Evolutionary conservation across 2,797 vertebrate species (phyloP).

Genomic region (Helicolenus hilgendorfi): DNA sequence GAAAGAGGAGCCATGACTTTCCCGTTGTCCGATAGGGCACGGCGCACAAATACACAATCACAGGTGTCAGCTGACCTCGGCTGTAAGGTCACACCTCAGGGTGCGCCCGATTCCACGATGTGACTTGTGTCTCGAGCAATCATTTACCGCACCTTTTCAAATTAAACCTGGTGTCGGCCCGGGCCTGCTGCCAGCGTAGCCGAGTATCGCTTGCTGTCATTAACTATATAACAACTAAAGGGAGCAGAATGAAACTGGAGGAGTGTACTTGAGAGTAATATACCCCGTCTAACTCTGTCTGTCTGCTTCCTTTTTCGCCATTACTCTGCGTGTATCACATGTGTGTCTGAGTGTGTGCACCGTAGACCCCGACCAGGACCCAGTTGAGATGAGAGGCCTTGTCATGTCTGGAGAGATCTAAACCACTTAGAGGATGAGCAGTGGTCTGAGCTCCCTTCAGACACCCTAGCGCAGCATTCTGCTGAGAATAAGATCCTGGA

Average conservation of each 20-base stretch:
- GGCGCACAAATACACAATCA: slow-evolving; percentile 14
- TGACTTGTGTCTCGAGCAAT: slow-evolving; percentile 52
- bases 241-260: slow-evolving; percentile 42
- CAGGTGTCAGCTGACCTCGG: slow-evolving; percentile 38
- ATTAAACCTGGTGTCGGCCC: slow-evolving; percentile 27
- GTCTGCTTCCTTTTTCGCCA: slow-evolving; percentile 39
- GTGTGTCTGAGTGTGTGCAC: slow-evolving; percentile 9
- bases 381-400: slow-evolving; percentile 30
- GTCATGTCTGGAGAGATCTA: slow-evolving; percentile 53
- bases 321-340: slow-evolving; percentile 37
- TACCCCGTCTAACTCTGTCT: neutral
- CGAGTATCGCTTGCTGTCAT: slow-evolving; percentile 15
- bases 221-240: slow-evolving; percentile 40
- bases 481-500: slow-evolving; percentile 48
- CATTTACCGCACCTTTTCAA: slow-evolving; percentile 47
- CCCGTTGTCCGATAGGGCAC: slow-evolving; percentile 9
- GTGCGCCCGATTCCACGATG: slow-evolving; percentile 18
- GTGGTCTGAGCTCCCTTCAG: slow-evolving; percentile 57
- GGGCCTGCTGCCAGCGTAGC: neutral
- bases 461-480: slow-evolving; percentile 62
- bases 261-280: slow-evolving; percentile 18
- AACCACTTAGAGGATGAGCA: slow-evolving; percentile 72
- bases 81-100: slow-evolving; percentile 26
- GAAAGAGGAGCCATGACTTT: slow-evolving; percentile 61
- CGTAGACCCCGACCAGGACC: neutral